Evolutionary conservation across 2,888 invertebrate species (phyloP), one percentile per base, ranked within the genome.

Genomic region (Teleiodes luculella): DNA sequence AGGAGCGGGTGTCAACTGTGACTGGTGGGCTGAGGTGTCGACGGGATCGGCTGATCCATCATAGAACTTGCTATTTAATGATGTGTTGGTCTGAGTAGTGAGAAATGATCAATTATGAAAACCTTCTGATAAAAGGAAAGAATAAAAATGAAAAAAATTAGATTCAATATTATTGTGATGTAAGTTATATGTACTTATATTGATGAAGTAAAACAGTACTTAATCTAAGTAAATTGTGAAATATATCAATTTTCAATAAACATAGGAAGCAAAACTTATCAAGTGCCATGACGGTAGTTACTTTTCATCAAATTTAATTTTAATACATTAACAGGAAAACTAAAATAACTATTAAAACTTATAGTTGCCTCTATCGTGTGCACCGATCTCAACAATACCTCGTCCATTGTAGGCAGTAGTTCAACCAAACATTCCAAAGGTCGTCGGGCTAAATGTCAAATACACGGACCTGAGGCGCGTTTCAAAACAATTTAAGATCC

Each of bases 391-490:
- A 43, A 43, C 13, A 43, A 13, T 13, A 43, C 28, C 24, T n/a
- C 4, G 28, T 4, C n/a, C 43, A 18, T 18, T 28, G 28, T 13
- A 28, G 28, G 11, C 24, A 41, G 16, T 10, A 16, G 18, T 28
- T 13, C 24, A 13, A 13, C 24, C 24, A 13, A 43, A 43, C 43
- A 43, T 43, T 43, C 43, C 43, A 43, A 43, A 43, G 43, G 43
- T 43, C 43, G 43, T 13, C 43, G 18, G 39, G 39, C 39, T 41
- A 41, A 41, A 41, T 41, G 39, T 41, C 39, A 41, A 41, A 39
- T n/a, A 35, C 35, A 35, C n/a, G 20, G 24, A 24, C 24, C 24
- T 6, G 24, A 35, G 35, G 35, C 35, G 4, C 35, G n/a, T n/a
- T n/a, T n/a, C n/a, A n/a, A n/a, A n/a, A n/a, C n/a, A n/a, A n/a